phyloP scores from a whole-genome alignment of 2,888 invertebrate species.

The Leucophenga montana region DNA sequence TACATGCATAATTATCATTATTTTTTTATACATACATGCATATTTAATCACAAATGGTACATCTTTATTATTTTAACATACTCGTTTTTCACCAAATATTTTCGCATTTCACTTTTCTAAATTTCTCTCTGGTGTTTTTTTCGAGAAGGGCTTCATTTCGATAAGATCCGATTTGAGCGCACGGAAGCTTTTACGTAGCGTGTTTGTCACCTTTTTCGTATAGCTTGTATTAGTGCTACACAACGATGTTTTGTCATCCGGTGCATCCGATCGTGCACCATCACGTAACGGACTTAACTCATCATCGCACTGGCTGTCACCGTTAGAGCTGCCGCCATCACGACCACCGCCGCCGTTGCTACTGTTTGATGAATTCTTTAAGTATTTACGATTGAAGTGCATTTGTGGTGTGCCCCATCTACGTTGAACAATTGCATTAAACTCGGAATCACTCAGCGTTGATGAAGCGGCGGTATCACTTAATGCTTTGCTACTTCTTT shows the following conservation, averaged over 20 bases:
- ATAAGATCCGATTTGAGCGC: constrained; percentile 61
- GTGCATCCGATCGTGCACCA: constrained; percentile 9
- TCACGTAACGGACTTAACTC: constrained; percentile 45
- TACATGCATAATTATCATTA: too few species aligned
- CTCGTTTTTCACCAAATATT: background rate
- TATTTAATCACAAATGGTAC: background rate
- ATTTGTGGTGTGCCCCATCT: constrained; percentile 71
- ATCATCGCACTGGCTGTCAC: constrained; percentile 38
- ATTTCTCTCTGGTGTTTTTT: constrained; percentile 42
- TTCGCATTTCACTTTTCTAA: constrained; percentile 20
- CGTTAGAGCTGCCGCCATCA: constrained; percentile 49
- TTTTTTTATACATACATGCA: background rate
- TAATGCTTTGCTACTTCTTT: constrained; percentile 26
- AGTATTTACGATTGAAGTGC: constrained; percentile 70
- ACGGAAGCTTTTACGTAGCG: constrained; percentile 69
- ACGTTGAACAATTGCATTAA: constrained; percentile 56
- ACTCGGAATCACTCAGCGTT: constrained; percentile 51
- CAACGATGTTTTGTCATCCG: constrained; percentile 62
- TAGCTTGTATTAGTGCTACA: constrained; percentile 66
- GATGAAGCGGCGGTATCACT: constrained; percentile 39
- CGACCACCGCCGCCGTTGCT: constrained; percentile 44
- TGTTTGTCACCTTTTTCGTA: constrained; percentile 65
- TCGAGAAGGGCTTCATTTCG: constrained; percentile 66
- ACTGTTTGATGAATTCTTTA: constrained; percentile 55
- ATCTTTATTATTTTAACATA: background rate